These are phyloP conservation scores for Vireo altiloquus DNA, from an alignment of 2,113 vertebrate genomes.

Conservation along the genomic window DNA sequence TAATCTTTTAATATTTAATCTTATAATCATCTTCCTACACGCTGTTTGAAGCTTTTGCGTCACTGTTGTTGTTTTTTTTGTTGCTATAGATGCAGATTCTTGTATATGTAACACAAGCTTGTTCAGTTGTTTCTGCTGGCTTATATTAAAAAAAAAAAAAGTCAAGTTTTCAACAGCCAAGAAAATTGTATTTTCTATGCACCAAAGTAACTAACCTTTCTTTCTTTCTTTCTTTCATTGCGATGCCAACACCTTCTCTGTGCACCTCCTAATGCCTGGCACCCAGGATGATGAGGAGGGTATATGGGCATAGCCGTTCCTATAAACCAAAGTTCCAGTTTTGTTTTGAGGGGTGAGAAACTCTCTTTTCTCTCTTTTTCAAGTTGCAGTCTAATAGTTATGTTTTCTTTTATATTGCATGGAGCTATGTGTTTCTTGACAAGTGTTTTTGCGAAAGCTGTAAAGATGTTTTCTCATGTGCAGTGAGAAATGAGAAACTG, in stretches of 20 bases:
- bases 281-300: constrained; percentile 98
- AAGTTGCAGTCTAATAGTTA: constrained; percentile 11
- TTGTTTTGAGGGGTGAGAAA: constrained; percentile 95
- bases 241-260: constrained; percentile 58
- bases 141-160: constrained; percentile 7
- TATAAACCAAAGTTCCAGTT: constrained; percentile 92
- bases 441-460: constrained; percentile 4
- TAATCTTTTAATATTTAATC: constrained; percentile 66
- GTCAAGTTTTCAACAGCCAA: constrained; percentile 27
- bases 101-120: background rate
- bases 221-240: constrained; percentile 72
- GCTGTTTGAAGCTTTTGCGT: constrained; percentile 38
- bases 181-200: constrained; percentile 34
- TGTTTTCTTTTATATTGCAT: constrained; percentile 28
- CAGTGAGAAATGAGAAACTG: background rate
- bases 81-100: constrained; percentile 63
- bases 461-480: background rate
- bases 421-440: constrained; percentile 27
- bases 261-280: constrained; percentile 60
- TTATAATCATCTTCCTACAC: constrained; percentile 64
- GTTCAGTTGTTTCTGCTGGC: constrained; percentile 27
- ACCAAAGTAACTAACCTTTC: constrained; percentile 71
- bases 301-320: constrained; percentile 95
- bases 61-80: background rate
- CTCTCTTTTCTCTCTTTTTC: constrained; percentile 73